These are phyloP conservation scores for Danio tinwini DNA, from an alignment of 2,797 vertebrate species.

Conservation along the genomic window DNA sequence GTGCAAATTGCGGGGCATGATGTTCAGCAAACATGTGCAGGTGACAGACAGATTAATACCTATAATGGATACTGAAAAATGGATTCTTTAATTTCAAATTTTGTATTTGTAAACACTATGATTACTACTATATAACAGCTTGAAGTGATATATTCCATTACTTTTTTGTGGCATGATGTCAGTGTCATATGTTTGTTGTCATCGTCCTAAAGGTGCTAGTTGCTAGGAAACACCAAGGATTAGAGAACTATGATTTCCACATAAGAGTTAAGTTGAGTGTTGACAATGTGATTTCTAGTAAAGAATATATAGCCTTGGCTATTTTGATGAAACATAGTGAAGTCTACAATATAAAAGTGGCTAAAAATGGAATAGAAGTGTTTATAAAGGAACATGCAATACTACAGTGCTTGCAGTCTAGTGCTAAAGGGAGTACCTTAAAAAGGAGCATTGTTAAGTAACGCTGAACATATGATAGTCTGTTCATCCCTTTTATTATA, in stretches of 20 bases:
- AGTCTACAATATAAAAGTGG: background rate
- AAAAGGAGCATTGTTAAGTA: background rate
- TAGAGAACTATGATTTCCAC: slow-evolving; percentile 56
- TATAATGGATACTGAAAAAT: background rate
- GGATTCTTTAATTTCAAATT: background rate
- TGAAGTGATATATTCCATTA: slow-evolving; percentile 7
- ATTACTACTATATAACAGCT: background rate
- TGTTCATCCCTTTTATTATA: too few species aligned
- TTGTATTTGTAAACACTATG: background rate
- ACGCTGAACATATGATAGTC: too few species aligned
- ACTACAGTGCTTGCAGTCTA: background rate
- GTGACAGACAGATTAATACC: background rate
- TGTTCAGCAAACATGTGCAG: slow-evolving; percentile 10
- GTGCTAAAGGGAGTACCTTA: background rate
- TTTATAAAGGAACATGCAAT: background rate
- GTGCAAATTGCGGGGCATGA: slow-evolving; percentile 8
- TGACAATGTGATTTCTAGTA: slow-evolving; percentile 29
- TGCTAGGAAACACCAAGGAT: slow-evolving; percentile 77
- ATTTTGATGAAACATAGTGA: background rate
- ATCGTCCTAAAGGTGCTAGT: slow-evolving; percentile 69
- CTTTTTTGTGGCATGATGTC: slow-evolving; percentile 57
- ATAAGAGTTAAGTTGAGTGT: slow-evolving; percentile 54
- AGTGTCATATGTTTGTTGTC: slow-evolving; percentile 59
- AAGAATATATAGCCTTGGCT: slow-evolving; percentile 14
- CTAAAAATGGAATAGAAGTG: background rate